Evolutionary conservation across 1,140 invertebrate species (phyloP).

Genomic region (Latrodectus geometricus): DNA sequence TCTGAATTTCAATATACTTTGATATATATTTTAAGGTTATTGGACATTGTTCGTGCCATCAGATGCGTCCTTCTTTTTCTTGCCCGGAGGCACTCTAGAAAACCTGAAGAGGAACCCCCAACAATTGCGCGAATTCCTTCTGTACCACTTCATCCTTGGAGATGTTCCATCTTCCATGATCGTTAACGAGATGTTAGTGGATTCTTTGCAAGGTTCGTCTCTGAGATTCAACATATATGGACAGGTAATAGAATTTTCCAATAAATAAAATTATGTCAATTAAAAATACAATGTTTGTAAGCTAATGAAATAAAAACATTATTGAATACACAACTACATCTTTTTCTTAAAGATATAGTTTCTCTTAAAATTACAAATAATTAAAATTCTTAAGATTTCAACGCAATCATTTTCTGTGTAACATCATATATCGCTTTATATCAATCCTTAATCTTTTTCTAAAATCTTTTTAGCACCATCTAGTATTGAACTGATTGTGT

Average conservation of each 20-base stretch:
- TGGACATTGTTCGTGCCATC: conserved; percentile 73
- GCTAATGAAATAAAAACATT: no score
- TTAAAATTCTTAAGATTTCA: no score
- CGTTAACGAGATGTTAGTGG: conserved; percentile 29
- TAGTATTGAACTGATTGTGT: no score
- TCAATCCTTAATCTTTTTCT: no score
- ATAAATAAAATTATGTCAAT: no score
- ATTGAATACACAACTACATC: background rate
- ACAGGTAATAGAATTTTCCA: conserved; percentile 43
- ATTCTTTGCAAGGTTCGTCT: conserved; percentile 52
- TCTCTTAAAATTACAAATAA: no score
- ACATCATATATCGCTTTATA: no score
- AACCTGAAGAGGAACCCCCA: conserved; percentile 51
- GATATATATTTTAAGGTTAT: conserved; percentile 65
- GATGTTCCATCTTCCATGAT: conserved; percentile 37
- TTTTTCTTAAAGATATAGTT: no score
- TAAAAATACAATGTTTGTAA: no score
- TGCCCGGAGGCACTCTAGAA: conserved; percentile 56
- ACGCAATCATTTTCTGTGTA: no score
- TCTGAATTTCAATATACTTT: no score
- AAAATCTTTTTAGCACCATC: no score
- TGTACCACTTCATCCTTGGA: conserved; percentile 57
- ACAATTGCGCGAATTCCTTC: conserved; percentile 54
- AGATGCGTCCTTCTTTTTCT: conserved; percentile 70
- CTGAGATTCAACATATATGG: conserved; percentile 64